Base-by-base conservation (phyloP, 2,888 invertebrate species). In the Plagiodera versicolora region DNA sequence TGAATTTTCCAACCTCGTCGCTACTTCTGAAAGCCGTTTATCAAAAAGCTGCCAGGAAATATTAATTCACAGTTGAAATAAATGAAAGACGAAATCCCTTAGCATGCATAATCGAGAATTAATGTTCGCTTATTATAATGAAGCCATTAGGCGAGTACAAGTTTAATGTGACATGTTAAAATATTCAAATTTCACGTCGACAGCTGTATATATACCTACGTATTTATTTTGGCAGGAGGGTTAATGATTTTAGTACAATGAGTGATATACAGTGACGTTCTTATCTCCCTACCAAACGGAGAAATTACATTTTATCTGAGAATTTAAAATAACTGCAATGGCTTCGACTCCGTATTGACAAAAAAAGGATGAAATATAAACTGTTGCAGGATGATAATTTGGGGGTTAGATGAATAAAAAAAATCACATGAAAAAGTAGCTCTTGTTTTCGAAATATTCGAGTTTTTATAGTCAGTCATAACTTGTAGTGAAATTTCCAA, bases 101-200 rank as follows among this genome's bases (percentile, higher is more conserved):
- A 55, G 72, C 72, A 67, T 72, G 60, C 61, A 68, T 72, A 72
- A 74, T 73, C 65, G 66, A 61, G 64, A 70, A 72, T 72, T 71
- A 73, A 73, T 72, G 72, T 68, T 63, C 58, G 14, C 63, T 50
- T 65, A 65, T 70, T 67, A 67, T 70, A 70, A 71, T 71, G 65
- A 67, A 70, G 70, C 70, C 68, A 70, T 71, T 67, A 66, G 63
- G 62, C 59, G 20, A 46, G 51, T 58, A 55, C 66, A 63, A 68
- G 67, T 69, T 68, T 67, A 66, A 67, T 68, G 67, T 66, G 70
- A 74, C 73, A 72, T 74, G 70, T 72, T 74, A 68, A 72, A 69
- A 70, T 71, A 72, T 74, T 73, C 70, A 73, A 73, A 74, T 72
- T 72, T 73, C 61, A 62, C 70, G 64, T 66, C 66, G 71, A 71